phyloP scores from a whole-genome alignment of 2,888 invertebrate species.

The Rhabditoides inermis region DNA sequence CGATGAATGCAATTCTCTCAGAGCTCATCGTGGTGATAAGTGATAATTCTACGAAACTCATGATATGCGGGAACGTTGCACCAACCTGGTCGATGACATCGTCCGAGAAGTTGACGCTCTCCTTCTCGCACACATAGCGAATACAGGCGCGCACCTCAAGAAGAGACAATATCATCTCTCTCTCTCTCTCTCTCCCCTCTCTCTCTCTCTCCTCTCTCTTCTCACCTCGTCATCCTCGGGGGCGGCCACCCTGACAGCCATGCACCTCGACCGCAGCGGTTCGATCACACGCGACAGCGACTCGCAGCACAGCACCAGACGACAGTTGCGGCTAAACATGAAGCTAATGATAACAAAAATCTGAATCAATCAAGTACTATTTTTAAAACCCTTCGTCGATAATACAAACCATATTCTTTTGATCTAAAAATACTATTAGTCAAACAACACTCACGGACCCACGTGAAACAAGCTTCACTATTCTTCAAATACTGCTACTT shows the following conservation, averaged over 20 bases:
- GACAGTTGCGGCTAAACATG: conserved; percentile 59
- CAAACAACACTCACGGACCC: no score
- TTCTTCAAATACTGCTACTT: no score
- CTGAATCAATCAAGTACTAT: background rate
- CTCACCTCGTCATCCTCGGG: conserved; percentile 71
- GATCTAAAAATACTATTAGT: no score
- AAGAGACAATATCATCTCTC: background rate
- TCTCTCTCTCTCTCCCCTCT: no score
- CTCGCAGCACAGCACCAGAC: conserved; percentile 79
- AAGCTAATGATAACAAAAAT: conserved; percentile 4
- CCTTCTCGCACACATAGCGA: conserved; percentile 21
- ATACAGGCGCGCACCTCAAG: conserved; percentile 14
- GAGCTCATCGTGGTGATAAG: no score
- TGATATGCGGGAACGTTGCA: no score
- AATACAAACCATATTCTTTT: no score
- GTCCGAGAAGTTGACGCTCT: conserved; percentile 25
- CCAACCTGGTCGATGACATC: conserved; percentile 15
- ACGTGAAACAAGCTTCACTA: no score
- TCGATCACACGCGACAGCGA: conserved; percentile 90
- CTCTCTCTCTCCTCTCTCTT: no score
- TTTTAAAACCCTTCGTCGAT: background rate
- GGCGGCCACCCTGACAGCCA: conserved; percentile 81
- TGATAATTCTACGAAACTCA: no score
- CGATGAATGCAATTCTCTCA: no score
- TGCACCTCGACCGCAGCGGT: conserved; percentile 88